A percentile compares a stretch with the other conserved stretches of the same genome.
These are phyloP conservation scores for Esperia sulphurella DNA, from an alignment of 2,888 invertebrate species.

Conservation along the genomic window DNA sequence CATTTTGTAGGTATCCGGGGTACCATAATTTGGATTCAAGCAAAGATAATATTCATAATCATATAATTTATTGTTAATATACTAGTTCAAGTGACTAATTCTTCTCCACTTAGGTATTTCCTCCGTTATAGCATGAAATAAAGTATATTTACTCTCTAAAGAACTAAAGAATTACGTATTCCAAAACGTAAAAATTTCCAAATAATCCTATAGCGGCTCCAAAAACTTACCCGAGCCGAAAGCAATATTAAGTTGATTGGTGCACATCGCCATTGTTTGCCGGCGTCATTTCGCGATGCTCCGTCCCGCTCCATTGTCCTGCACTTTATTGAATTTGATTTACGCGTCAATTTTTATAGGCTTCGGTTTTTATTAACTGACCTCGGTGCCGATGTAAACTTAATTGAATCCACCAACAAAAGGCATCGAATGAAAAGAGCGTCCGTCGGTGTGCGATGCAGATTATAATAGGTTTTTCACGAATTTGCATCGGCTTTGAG, in stretches of 20 bases:
- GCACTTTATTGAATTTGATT: constrained; percentile 77
- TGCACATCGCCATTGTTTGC: constrained; percentile 43
- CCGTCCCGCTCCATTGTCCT: constrained; percentile 58
- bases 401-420: constrained; percentile 77
- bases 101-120: too few species aligned
- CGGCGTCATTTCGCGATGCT: constrained; percentile 56
- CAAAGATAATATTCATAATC: too few species aligned
- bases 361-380: constrained; percentile 78
- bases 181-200: constrained; percentile 5
- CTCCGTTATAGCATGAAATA: too few species aligned
- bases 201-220: neutral
- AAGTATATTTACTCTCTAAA: too few species aligned
- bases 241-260: constrained; percentile 37
- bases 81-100: too few species aligned
- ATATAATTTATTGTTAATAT: too few species aligned
- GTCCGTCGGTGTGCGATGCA: constrained; percentile 74
- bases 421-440: constrained; percentile 76
- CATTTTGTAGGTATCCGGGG: too few species aligned
- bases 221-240: constrained; percentile 14
- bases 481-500: constrained; percentile 73
- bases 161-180: too few species aligned
- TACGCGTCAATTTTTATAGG: constrained; percentile 75
- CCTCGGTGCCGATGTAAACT: constrained; percentile 77
- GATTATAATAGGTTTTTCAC: constrained; percentile 74
- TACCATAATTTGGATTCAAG: too few species aligned